phyloP scores from a whole-genome alignment of 2,888 invertebrate genomes.

The Keiferia lycopersicella region DNA sequence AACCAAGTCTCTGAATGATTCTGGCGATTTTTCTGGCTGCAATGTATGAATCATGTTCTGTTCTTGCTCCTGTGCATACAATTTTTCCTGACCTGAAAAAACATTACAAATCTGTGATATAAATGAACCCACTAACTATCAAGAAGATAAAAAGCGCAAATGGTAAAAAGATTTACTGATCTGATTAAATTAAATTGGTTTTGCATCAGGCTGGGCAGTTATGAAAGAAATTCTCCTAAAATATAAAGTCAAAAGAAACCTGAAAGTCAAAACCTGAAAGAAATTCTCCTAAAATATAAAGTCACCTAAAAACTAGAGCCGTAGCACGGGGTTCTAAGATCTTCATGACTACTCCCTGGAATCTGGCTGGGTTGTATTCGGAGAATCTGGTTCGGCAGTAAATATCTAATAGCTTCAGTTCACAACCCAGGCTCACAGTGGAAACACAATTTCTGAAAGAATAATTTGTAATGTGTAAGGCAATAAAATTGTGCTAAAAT shows the following conservation, averaged over 20 bases:
- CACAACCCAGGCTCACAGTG: constrained; percentile 87
- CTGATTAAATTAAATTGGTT: too few species aligned
- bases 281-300: not conserved
- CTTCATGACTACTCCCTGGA: constrained; percentile 92
- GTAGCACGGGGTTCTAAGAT: constrained; percentile 89
- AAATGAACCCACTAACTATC: too few species aligned
- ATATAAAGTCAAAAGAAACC: too few species aligned
- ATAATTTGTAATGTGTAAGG: constrained; percentile 14
- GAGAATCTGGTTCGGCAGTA: constrained; percentile 91
- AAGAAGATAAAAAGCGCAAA: too few species aligned
- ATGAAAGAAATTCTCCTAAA: too few species aligned
- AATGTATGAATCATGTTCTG: constrained; percentile 88
- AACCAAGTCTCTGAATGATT: constrained; percentile 91
- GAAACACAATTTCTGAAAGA: constrained; percentile 89
- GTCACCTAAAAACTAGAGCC: constrained; percentile 83
- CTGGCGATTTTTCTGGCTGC: constrained; percentile 91
- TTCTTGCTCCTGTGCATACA: constrained; percentile 90
- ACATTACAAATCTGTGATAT: not conserved
- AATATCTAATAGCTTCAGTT: constrained; percentile 86
- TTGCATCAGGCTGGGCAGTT: too few species aligned
- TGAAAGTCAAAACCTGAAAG: too few species aligned
- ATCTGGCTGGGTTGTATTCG: constrained; percentile 91
- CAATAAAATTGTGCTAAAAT: too few species aligned
- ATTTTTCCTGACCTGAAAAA: constrained; percentile 88
- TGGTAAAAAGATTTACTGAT: too few species aligned